Percentiles rank a stretch among this genome's conserved stretches.
These are phyloP conservation scores for Cantharis rufa DNA, from an alignment of 2,888 invertebrate species.

Conservation along the genomic window DNA sequence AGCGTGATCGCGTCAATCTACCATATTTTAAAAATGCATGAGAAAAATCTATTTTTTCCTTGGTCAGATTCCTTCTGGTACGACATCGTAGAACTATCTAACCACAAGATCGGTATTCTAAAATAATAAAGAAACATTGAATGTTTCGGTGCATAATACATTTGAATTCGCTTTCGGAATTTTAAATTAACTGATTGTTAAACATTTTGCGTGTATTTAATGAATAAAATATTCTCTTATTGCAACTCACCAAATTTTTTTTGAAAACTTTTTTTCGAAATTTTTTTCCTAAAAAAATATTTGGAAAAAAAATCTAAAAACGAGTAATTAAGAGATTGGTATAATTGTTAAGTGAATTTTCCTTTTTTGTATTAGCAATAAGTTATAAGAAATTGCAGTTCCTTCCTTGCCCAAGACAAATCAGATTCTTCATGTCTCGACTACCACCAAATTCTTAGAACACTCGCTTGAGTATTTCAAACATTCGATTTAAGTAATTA, in stretches of 20 bases:
- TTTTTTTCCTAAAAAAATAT: neutral
- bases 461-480: conserved; percentile 29
- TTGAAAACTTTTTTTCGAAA: neutral
- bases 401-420: conserved; percentile 18
- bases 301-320: neutral
- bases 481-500: conserved; percentile 36
- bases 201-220: neutral
- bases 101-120: neutral
- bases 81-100: neutral
- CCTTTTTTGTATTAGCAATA: neutral
- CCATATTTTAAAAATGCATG: neutral
- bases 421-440: conserved; percentile 26
- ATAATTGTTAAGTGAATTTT: neutral
- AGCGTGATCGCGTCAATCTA: neutral
- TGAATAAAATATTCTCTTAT: neutral
- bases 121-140: neutral
- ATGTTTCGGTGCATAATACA: neutral
- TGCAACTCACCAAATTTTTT: neutral
- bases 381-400: neutral
- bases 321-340: neutral
- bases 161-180: neutral
- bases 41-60: neutral
- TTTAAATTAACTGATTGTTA: neutral
- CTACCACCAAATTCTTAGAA: conserved; percentile 29
- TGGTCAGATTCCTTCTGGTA: neutral